Percentiles rank a stretch among this genome's conserved stretches.
Evolutionary conservation across 2,113 vertebrate species (phyloP).

Genomic region (Prolemur simus): DNA sequence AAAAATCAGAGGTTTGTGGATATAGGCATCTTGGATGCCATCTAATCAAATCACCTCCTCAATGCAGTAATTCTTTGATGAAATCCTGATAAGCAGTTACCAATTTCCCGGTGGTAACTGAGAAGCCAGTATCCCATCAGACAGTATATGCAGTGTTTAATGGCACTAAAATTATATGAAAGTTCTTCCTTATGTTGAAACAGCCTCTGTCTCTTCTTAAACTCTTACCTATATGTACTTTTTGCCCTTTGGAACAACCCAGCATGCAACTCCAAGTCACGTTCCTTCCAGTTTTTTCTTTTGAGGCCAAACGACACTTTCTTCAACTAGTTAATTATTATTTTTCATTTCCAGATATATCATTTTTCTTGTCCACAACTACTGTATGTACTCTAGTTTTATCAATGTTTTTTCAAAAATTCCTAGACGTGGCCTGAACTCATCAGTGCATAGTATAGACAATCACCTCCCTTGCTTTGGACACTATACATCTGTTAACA

Average conservation of each 20-base stretch:
- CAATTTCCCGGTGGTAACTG: background rate
- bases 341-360: background rate
- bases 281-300: background rate
- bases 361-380: background rate
- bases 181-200: background rate
- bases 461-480: background rate
- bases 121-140: background rate
- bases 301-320: background rate
- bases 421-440: background rate
- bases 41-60: background rate
- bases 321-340: background rate
- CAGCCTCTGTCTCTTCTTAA: background rate
- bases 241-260: background rate
- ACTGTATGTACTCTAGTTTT: background rate
- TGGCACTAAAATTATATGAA: background rate
- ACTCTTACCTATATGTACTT: background rate
- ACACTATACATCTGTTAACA: background rate
- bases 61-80: background rate
- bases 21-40: background rate
- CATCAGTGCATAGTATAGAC: background rate
- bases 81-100: background rate
- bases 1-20: background rate
- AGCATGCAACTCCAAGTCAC: background rate
- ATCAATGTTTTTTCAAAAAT: background rate
- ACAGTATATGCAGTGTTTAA: background rate